Evolutionary conservation across 1,140 invertebrate genomes (phyloP).

Genomic region (Thrips palmi): DNA sequence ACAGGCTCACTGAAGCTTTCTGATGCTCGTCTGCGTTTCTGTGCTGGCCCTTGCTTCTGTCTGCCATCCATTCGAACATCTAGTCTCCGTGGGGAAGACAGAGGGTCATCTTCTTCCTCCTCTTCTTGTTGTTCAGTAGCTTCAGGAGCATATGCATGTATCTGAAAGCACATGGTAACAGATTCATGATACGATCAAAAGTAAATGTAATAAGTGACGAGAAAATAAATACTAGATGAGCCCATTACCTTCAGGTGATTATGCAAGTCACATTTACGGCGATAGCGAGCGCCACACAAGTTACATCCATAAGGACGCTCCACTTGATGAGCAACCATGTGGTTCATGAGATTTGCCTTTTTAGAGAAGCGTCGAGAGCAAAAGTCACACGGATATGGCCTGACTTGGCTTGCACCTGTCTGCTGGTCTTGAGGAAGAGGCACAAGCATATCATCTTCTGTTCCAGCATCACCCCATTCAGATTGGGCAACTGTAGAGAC

Average conservation of each 20-base stretch:
- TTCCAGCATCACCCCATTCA: no score
- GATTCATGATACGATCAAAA: no score
- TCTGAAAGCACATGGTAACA: no score
- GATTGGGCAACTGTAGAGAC: no score
- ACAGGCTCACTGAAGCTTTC: no score
- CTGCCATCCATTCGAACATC: no score
- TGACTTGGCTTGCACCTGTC: constrained; percentile 53
- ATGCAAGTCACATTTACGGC: constrained; percentile 55
- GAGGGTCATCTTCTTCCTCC: constrained; percentile 19
- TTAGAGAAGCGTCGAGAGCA: constrained; percentile 63
- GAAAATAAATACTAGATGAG: no score
- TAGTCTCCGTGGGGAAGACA: no score
- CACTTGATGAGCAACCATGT: constrained; percentile 66
- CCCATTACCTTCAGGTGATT: constrained; percentile 70
- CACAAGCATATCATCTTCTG: constrained; percentile 53
- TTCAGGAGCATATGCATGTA: constrained; percentile 49
- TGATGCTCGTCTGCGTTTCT: no score
- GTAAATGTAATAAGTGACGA: no score
- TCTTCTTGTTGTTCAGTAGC: constrained; percentile 9
- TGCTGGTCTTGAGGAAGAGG: constrained; percentile 63
- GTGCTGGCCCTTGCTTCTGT: no score
- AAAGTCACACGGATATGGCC: constrained; percentile 72
- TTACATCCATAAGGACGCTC: constrained; percentile 51
- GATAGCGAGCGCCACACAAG: constrained; percentile 55
- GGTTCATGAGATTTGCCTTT: constrained; percentile 62